Base-by-base conservation (phyloP, 1,140 invertebrate genomes). In the Zaprionus africanus region DNA sequence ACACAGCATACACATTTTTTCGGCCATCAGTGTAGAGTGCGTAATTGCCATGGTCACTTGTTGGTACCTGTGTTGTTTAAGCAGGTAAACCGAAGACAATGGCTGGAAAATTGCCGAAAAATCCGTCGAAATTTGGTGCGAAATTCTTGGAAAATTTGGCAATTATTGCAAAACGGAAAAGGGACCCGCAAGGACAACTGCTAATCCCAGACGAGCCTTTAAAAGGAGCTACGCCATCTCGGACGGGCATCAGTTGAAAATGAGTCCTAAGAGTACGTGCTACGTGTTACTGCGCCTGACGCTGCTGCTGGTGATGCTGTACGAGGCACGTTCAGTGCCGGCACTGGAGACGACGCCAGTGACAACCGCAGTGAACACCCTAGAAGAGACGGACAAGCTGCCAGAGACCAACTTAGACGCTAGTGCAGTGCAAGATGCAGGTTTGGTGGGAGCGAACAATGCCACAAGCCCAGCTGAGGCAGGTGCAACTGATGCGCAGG, bases 371-470 rank as follows among this genome's bases (percentile, higher is more conserved):
- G 61, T 62, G 2, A 85, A 84, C 19, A 79, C 64, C 22, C 67
- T 90, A 1, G 85, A 88, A 1, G 85, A 88, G 76, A 54, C 64
- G 3, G 67, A 90, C n/a, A 90, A 90, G 7, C 43, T 82, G 67
- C 63, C 82, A 0, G 78, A 85, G 4, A 56, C 59, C 5, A 79
- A 63, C 26, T 15, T 68, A 5, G 84, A 88, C 0, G 0, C 22
- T 3, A 53, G 2, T 41, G 43, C 43, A 2, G 46, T 54, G 15
- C 49, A 34, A 17, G 70, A 78, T 19, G 19, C 46, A 0, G 57
- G 19, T 2, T 31, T 69, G 0, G 15, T 31, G 9, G 58, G 5
- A 19, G 43, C 34, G 4, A 51, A 24, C 13, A 88, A 81, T 11
- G 51, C 36, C 4, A 73, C 75, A 1, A 83, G 9, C 13, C 59